Base-by-base conservation (phyloP, 2,113 vertebrate genomes). In the Aspidoscelis tigris region DNA sequence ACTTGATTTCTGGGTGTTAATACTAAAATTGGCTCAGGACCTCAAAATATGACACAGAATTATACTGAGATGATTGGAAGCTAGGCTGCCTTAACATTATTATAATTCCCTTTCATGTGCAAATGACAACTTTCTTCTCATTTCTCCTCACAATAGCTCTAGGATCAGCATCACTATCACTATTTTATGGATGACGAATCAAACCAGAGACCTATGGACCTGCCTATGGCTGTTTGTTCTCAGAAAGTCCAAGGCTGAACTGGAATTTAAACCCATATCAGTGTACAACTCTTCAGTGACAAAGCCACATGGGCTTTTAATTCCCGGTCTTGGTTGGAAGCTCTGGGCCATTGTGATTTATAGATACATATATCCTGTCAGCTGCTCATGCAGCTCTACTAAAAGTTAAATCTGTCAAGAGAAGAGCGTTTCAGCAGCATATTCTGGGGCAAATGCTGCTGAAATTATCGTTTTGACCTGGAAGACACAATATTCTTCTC, bases 141-240 rank as follows among this genome's bases (percentile, higher is more conserved):
- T 61, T 84, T 65, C 21, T 76, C 47, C 68, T 78, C 55, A 72
- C 50, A 82, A 26, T 12, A 73, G 21, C 53, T 61, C 53, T 82
- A 72, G 33, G 22, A 73, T 2, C 64, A n/a, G 72, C 26, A 4
- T 70, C 68, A 82, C 39, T 21, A 14, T 82, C 24, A 26, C 33
- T 72, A 64, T 44, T 82, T 82, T 73, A 44, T 8, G 70, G 53
- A 73, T 81, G 50, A 58, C 10, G 53, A 55, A 50, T 26, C 79
- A 41, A 55, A 50, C 68, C 68, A 41, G 69, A 81, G 80, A 81
- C 68, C n/a, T 39, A 21, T 2, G 18, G 12, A 53, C 47, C 61
- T 66, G 47, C 39, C 64, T 3, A 61, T 53, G 12, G 33, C 64
- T 53, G 26, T 77, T 76, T 33, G 41, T 70, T 78, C 76, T 71